Conservation (phyloP, 2,113 vertebrate genomes). For the Hystrix brachyura region DNA sequence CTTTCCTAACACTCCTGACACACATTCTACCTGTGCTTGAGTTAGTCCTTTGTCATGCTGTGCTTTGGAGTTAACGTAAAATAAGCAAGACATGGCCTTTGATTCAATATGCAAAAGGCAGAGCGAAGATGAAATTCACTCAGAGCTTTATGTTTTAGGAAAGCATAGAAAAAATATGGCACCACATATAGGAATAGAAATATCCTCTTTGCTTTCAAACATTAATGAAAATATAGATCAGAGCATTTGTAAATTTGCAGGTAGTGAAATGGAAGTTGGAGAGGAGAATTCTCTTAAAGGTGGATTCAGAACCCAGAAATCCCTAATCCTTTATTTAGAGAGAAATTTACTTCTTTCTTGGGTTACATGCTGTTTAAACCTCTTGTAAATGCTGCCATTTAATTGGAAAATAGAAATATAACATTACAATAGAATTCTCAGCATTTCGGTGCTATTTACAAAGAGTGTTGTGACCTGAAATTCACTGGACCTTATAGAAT, state of each 20-base stretch:
- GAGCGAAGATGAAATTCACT: background rate
- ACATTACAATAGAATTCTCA: background rate
- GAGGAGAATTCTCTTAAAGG: background rate
- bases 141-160: conserved; percentile 15
- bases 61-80: conserved; percentile 14
- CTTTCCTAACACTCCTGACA: no score
- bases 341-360: background rate
- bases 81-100: background rate
- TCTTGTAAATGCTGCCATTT: background rate
- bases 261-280: background rate
- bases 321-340: background rate
- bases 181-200: background rate
- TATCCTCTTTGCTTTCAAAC: background rate
- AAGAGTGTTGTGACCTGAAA: conserved; percentile 8
- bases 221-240: background rate
- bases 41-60: background rate
- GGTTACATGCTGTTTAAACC: background rate
- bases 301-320: background rate
- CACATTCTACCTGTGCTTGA: background rate
- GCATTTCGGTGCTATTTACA: background rate
- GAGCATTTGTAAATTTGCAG: background rate
- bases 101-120: conserved; percentile 28
- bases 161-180: background rate
- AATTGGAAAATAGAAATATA: background rate
- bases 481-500: background rate